Percentiles rank a stretch among this genome's conserved stretches.
Conservation (phyloP, 2,113 vertebrate species). For the Oreochromis niloticus region DNA sequence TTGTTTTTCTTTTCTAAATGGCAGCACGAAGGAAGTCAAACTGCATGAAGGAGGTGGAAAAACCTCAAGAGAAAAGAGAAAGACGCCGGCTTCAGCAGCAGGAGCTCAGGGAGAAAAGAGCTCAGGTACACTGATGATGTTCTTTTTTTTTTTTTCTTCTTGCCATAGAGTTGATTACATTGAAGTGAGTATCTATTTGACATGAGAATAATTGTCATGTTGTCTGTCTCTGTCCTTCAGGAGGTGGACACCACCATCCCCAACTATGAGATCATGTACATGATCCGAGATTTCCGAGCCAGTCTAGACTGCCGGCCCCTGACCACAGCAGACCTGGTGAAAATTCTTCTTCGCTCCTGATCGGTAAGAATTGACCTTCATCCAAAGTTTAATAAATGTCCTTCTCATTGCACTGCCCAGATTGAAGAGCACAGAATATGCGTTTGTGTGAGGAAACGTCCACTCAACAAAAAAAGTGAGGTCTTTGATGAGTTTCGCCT, state of each 20-base stretch:
- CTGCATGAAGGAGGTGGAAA: constrained; percentile 98
- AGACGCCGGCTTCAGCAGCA: constrained; percentile 92
- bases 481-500: neutral
- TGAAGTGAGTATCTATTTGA: neutral
- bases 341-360: neutral
- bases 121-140: constrained; percentile 78
- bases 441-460: constrained; percentile 95
- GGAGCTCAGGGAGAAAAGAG: constrained; percentile 95
- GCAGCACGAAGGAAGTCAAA: constrained; percentile 97
- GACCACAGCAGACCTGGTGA: constrained; percentile 89
- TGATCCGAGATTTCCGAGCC: constrained; percentile 96
- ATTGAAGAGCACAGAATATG: constrained; percentile 99
- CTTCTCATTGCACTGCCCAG: constrained; percentile 56
- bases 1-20: constrained; percentile 17
- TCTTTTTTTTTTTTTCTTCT: neutral
- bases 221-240: constrained; percentile 57
- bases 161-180: neutral
- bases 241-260: constrained; percentile 95
- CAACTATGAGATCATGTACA: constrained; percentile 98
- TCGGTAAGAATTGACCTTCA: neutral
- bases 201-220: neutral
- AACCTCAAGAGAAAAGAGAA: too few species aligned
- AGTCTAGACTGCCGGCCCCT: constrained; percentile 95
- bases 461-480: constrained; percentile 96
- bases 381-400: neutral